Percentiles rank a stretch among this genome's conserved stretches.
phyloP scores from a whole-genome alignment of 2,797 vertebrate species.

The Carapus acus region DNA sequence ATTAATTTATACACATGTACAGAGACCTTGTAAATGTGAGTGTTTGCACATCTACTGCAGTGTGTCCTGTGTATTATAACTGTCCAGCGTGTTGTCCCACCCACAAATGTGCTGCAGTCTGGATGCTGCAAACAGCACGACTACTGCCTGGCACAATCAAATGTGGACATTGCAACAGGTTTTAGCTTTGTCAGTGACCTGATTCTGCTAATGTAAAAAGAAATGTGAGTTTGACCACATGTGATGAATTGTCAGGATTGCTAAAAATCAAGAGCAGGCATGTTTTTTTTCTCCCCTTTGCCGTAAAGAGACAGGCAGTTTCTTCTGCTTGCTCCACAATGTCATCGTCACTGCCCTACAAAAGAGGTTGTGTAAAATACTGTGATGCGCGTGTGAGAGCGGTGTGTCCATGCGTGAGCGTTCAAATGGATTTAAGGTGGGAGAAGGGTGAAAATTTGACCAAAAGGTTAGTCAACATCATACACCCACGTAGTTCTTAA shows the following conservation, averaged over 20 bases:
- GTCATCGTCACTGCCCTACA: slow-evolving; percentile 55
- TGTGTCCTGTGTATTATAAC: slow-evolving; percentile 28
- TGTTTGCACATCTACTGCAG: slow-evolving; percentile 28
- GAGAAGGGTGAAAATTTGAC: slow-evolving; percentile 1
- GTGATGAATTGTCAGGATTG: slow-evolving; percentile 17
- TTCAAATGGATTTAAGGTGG: slow-evolving; percentile 24
- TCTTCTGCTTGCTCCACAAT: slow-evolving; percentile 18
- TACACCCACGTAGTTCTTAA: slow-evolving; percentile 19
- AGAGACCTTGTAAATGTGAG: slow-evolving; percentile 52
- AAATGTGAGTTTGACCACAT: slow-evolving; percentile 16
- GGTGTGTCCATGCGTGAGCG: slow-evolving; percentile 10
- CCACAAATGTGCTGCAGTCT: slow-evolving; percentile 44
- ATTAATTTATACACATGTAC: slow-evolving; percentile 59
- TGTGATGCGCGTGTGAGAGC: slow-evolving; percentile 46
- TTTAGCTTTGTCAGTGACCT: slow-evolving; percentile 33
- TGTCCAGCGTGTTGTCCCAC: slow-evolving; percentile 26
- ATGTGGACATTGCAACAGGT: slow-evolving; percentile 20
- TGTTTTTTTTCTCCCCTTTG: slow-evolving; percentile 16
- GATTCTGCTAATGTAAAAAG: slow-evolving; percentile 16
- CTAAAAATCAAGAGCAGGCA: slow-evolving; percentile 32
- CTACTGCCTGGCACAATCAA: slow-evolving; percentile 6
- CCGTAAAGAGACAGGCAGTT: slow-evolving; percentile 24
- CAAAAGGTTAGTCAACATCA: not conserved
- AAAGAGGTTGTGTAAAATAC: slow-evolving; percentile 52
- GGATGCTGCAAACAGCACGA: slow-evolving; percentile 23